A percentile compares a stretch with the other conserved stretches of the same genome.
These are phyloP conservation scores for Calephelis virginiensis DNA, from an alignment of 1,140 invertebrate species.

Conservation along the genomic window DNA sequence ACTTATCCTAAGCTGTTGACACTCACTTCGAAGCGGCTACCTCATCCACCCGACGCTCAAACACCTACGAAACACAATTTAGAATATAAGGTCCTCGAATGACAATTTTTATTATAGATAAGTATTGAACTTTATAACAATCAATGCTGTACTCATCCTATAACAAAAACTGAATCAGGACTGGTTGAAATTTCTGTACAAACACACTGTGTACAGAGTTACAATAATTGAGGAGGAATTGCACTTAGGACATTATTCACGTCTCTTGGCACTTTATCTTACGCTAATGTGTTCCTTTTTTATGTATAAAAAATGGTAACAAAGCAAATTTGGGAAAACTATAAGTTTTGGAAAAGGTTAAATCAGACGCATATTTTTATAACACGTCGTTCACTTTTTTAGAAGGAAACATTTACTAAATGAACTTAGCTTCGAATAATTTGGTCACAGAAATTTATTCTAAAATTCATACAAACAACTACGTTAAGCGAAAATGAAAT, in stretches of 20 bases:
- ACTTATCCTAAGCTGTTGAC: constrained; percentile 30
- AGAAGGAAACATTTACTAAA: background rate
- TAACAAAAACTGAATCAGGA: background rate
- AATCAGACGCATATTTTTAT: background rate
- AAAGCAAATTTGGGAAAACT: constrained; percentile 16
- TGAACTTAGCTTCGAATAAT: constrained; percentile 12
- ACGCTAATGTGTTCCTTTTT: constrained; percentile 28
- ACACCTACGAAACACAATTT: constrained; percentile 50
- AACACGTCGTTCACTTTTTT: background rate
- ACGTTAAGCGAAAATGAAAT: constrained; percentile 35
- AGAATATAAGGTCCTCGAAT: constrained; percentile 34
- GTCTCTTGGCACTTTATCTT: constrained; percentile 74
- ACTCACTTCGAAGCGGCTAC: constrained; percentile 32
- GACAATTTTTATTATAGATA: constrained; percentile 7
- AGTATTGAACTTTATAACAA: background rate
- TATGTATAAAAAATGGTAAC: constrained; percentile 12
- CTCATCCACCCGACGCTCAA: constrained; percentile 1
- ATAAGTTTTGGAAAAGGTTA: constrained; percentile 16
- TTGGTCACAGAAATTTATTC: constrained; percentile 23
- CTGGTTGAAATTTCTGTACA: constrained; percentile 1
- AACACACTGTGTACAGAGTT: constrained; percentile 37
- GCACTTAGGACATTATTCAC: constrained; percentile 61
- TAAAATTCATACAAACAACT: background rate
- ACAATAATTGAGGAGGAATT: constrained; percentile 67
- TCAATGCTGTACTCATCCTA: background rate